Evolutionary conservation across 2,888 invertebrate genomes (phyloP), one percentile per base, ranked within the genome.

Genomic region (Zele albiditarsus): DNA sequence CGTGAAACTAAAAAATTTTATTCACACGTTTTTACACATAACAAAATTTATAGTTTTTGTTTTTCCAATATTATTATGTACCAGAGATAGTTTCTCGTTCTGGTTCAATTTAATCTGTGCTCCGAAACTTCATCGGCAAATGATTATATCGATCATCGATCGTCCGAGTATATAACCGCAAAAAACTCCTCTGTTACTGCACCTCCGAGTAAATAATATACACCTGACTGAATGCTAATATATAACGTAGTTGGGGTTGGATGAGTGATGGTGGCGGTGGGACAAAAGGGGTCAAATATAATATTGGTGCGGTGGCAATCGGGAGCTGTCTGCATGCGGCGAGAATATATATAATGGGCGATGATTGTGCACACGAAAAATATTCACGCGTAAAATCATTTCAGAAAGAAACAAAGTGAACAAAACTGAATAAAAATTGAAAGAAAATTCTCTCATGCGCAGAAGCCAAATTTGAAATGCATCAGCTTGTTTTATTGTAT

Each of bases 61-160:
- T 38, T 38, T 8, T 12, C 2, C 12, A 8, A 38, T 38, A 38
- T 38, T 38, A 8, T 38, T 12, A 8, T 4, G 12, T 12, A 12
- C 12, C 0, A 12, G 38, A 38, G 38, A 38, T 5, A 63, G 5
- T 20, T 60, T 20, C 33, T 33, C 63, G 6, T 23, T 84, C 84
- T 85, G 85, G 85, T 84, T 85, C 85, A 86, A 86, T 87, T 87
- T 84, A 84, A 85, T 86, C 83, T 82, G 84, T 83, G 71, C 49
- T 81, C 79, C 77, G 75, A 78, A 28, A 60, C 12, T 38, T 73
- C 68, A 78, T 73, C 77, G 68, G 68, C 75, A 57, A 38, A 71
- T 73, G 76, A 71, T 71, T 79, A 75, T 77, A 63, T 20, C 20
- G 57, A 69, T 69, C 23, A 10, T 23, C 27, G 38, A n/a, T 20